Evolutionary conservation across 2,888 invertebrate species (phyloP).

Genomic region (Laspeyria flexula): DNA sequence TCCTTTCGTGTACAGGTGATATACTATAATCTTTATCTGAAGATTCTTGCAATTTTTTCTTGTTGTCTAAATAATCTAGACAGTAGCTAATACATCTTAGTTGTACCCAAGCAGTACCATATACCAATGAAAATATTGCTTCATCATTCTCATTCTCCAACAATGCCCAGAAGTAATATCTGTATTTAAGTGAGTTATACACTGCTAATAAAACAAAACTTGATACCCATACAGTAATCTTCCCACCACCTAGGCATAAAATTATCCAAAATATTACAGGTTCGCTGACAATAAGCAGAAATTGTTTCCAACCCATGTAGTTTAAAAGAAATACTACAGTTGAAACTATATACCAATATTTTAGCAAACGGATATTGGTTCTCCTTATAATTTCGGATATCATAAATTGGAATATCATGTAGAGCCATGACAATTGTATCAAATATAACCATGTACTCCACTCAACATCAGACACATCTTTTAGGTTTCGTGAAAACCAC

Average conservation of each 20-base stretch:
- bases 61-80: constrained; percentile 77
- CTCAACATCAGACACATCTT: constrained; percentile 90
- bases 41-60: constrained; percentile 42
- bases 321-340: constrained; percentile 76
- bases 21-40: constrained; percentile 14
- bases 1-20: constrained; percentile 34
- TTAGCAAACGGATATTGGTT: constrained; percentile 58
- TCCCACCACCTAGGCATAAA: constrained; percentile 76
- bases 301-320: constrained; percentile 80
- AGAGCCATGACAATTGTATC: constrained; percentile 81
- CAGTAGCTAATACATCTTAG: constrained; percentile 91
- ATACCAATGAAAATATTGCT: constrained; percentile 83
- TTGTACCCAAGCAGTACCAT: constrained; percentile 89
- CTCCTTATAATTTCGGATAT: constrained; percentile 81
- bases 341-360: constrained; percentile 84
- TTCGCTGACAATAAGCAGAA: constrained; percentile 81
- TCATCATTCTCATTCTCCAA: constrained; percentile 78
- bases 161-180: constrained; percentile 76
- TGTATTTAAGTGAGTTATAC: constrained; percentile 81
- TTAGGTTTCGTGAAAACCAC: constrained; percentile 81
- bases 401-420: constrained; percentile 84
- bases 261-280: constrained; percentile 82
- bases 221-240: constrained; percentile 83
- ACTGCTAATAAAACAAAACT: constrained; percentile 78
- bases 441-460: constrained; percentile 89